Percentiles rank a stretch among this genome's conserved stretches.
Evolutionary conservation across 2,888 invertebrate species (phyloP).

Genomic region (Meiosimyza decipiens): DNA sequence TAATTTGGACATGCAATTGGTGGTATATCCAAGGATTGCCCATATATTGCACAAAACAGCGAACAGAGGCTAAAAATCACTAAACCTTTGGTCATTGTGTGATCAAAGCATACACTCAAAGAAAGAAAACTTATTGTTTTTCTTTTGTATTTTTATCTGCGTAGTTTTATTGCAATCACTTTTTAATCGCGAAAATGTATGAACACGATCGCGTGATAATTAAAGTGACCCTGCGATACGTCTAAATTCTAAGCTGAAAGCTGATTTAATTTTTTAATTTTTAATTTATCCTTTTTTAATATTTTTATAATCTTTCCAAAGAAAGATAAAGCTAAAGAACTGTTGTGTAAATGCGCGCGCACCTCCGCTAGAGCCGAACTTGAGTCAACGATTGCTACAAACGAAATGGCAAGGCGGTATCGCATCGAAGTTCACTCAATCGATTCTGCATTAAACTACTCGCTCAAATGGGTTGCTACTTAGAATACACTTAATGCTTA

Average conservation of each 20-base stretch:
- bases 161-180: no score
- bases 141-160: neutral
- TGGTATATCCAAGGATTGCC: slow-evolving; percentile 45
- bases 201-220: no score
- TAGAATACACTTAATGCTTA: no score
- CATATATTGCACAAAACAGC: slow-evolving; percentile 5
- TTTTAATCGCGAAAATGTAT: no score
- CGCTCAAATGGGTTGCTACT: no score
- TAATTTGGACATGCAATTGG: slow-evolving; percentile 51
- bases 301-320: neutral
- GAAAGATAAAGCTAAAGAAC: neutral
- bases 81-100: neutral
- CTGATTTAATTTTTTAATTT: no score
- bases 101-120: neutral
- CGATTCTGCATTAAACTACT: no score
- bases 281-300: neutral
- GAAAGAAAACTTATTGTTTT: neutral
- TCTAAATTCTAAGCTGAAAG: no score
- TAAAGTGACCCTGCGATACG: no score
- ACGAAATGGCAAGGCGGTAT: neutral
- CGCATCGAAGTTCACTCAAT: no score
- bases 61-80: neutral
- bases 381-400: neutral
- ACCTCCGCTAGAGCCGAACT: neutral
- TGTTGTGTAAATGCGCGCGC: neutral